Percentiles rank a stretch among this genome's conserved stretches.
Conservation (phyloP, 2,888 invertebrate species). For the Thymelicus lineola region DNA sequence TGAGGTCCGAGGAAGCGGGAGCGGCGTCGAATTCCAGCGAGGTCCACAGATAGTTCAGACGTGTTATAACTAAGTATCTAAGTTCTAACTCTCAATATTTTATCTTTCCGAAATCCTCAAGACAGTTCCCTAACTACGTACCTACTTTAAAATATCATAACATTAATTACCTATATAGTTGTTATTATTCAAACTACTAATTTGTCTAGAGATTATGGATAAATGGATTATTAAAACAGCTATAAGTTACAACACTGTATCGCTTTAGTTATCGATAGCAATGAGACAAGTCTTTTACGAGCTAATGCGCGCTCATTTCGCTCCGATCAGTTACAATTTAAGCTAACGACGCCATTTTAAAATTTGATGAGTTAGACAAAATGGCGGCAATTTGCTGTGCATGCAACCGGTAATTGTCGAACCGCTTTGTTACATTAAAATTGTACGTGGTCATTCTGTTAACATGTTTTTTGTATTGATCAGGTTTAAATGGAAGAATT, state of each 20-base stretch:
- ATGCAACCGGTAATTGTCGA: slow-evolving; percentile 36
- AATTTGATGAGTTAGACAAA: slow-evolving; percentile 46
- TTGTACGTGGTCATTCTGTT: not conserved
- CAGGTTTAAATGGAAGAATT: slow-evolving; percentile 21
- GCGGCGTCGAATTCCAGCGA: no score
- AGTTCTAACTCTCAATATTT: no score
- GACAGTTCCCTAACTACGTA: no score
- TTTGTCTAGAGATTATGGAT: no score
- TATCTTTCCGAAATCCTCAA: no score
- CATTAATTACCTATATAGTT: no score
- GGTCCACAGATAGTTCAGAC: no score
- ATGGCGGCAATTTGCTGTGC: slow-evolving; percentile 45
- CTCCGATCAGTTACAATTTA: slow-evolving; percentile 40
- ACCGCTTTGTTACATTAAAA: not conserved
- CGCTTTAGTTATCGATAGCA: not conserved
- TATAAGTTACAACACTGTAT: not conserved
- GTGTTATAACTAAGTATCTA: no score
- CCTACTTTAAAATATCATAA: no score
- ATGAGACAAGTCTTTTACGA: slow-evolving; percentile 5
- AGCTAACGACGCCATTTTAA: slow-evolving; percentile 47
- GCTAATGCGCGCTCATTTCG: slow-evolving; percentile 31
- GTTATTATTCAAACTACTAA: no score
- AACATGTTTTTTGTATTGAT: not conserved
- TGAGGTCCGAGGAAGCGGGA: no score
- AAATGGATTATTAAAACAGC: no score